phyloP scores from a whole-genome alignment of 2,113 vertebrate species.

The Noctilio leporinus region DNA sequence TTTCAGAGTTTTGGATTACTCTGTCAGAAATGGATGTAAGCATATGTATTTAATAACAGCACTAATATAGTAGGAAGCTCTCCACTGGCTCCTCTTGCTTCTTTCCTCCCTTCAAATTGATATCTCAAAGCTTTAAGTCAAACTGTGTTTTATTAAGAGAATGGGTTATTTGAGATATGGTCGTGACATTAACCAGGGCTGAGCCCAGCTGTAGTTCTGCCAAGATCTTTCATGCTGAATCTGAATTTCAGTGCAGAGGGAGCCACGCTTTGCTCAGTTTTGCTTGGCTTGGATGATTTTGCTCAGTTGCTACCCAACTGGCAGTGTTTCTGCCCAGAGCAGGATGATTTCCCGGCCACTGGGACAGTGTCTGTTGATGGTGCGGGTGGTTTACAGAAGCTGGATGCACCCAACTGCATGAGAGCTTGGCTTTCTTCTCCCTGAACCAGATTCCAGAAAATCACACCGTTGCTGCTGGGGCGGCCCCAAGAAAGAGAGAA shows the following conservation, averaged over 20 bases:
- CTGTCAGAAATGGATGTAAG: conserved; percentile 60
- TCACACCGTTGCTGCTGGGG: not conserved
- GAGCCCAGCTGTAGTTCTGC: conserved; percentile 68
- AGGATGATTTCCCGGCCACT: conserved; percentile 64
- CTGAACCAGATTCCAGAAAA: not conserved
- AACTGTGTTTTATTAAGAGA: conserved; percentile 65
- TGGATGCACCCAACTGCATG: conserved; percentile 66
- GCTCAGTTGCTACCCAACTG: conserved; percentile 63
- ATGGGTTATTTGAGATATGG: conserved; percentile 50
- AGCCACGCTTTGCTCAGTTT: conserved; percentile 60
- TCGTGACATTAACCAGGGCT: conserved; percentile 56
- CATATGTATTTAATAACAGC: conserved; percentile 3
- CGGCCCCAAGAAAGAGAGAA: not conserved
- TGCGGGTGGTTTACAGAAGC: conserved; percentile 74
- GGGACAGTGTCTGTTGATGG: conserved; percentile 62
- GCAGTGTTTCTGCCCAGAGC: conserved; percentile 68
- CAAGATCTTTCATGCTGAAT: conserved; percentile 74
- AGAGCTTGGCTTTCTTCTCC: conserved; percentile 66
- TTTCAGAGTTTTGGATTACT: conserved; percentile 71
- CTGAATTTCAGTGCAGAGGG: conserved; percentile 69
- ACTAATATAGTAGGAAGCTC: not conserved
- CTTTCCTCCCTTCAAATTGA: conserved; percentile 37
- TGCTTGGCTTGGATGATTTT: conserved; percentile 77
- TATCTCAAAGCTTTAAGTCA: conserved; percentile 56
- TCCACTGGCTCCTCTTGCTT: not conserved